Percentiles rank a stretch among this genome's conserved stretches.
phyloP scores from a whole-genome alignment of 2,797 vertebrate genomes.

The Erithacus rubecula region DNA sequence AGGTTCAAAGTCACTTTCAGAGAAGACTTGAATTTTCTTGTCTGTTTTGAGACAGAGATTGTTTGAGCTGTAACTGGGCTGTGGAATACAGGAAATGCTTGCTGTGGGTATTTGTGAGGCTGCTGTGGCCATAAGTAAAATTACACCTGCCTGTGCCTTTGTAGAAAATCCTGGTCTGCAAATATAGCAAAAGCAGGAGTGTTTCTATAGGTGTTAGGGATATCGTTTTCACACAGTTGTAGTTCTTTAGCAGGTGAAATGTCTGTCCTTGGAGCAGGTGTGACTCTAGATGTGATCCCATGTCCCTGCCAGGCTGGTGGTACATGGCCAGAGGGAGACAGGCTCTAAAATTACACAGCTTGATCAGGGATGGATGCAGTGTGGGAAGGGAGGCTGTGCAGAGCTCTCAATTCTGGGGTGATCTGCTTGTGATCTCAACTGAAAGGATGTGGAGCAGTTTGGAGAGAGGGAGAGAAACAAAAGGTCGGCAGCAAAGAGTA shows the following conservation, averaged over 20 bases:
- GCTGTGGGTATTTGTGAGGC: not conserved
- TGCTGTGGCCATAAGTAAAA: not conserved
- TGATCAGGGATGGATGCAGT: not conserved
- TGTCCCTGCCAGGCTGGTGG: not conserved
- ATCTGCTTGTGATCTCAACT: not conserved
- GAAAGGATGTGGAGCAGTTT: not conserved
- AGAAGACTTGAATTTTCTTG: not conserved
- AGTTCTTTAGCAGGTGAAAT: not conserved
- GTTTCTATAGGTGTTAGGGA: not conserved
- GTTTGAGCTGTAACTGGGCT: not conserved
- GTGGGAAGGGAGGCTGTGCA: not conserved
- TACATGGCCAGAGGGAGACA: not conserved
- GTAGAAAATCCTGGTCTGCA: not conserved
- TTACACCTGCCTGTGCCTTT: not conserved
- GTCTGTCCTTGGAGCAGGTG: not conserved
- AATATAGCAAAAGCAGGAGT: not conserved
- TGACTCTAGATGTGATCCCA: accelerated
- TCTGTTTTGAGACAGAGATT: not conserved
- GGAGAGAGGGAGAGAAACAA: not conserved
- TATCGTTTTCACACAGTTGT: not conserved
- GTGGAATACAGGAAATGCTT: not conserved
- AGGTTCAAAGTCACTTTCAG: not conserved
- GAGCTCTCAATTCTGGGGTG: not conserved
- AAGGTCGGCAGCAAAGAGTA: not conserved
- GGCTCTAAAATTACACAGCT: not conserved